phyloP scores from a whole-genome alignment of 1,140 invertebrate genomes.

The Calosoma granatense region DNA sequence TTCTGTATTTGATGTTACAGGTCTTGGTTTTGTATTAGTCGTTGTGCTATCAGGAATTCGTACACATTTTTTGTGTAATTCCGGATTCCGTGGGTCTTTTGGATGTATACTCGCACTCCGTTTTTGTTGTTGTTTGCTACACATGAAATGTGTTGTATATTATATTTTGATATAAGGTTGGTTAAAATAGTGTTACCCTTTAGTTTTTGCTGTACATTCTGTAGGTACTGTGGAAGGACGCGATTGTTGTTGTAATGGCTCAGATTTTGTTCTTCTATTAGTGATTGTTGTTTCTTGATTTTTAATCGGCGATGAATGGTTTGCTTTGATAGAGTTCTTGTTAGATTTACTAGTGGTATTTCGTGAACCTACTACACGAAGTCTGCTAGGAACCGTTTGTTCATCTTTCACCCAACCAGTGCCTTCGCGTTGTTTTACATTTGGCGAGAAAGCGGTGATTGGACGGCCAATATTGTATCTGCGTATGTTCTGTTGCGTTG shows the following conservation, averaged over 20 bases:
- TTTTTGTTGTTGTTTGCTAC: conserved; percentile 10
- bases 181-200: background rate
- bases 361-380: background rate
- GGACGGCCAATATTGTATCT: background rate
- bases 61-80: too few species aligned
- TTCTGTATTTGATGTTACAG: conserved; percentile 5
- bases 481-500: background rate
- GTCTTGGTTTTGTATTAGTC: too few species aligned
- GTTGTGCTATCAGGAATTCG: too few species aligned
- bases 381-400: background rate
- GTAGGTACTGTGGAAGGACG: background rate
- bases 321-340: background rate
- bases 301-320: background rate
- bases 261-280: background rate
- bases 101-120: background rate
- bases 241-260: background rate
- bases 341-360: too few species aligned
- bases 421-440: background rate
- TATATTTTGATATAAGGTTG: background rate
- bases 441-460: background rate
- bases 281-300: background rate
- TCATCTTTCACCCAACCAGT: background rate
- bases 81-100: background rate
- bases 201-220: background rate
- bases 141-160: background rate